These are phyloP conservation scores for Clavelina lepadiformis DNA, from an alignment of 23 tunicate genomes.

Conservation along the genomic window DNA sequence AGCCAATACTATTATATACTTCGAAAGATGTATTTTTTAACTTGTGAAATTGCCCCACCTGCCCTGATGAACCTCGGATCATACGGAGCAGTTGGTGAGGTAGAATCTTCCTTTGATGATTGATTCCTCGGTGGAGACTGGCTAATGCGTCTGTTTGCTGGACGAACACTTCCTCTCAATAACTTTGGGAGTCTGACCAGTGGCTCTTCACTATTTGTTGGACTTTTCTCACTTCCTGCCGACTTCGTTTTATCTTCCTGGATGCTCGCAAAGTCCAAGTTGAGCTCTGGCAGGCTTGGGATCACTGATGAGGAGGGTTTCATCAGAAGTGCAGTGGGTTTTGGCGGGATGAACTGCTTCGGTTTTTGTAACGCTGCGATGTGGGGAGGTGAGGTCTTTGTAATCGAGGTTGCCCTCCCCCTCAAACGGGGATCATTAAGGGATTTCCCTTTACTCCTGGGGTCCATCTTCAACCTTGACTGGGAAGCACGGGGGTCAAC, in stretches of 20 bases:
- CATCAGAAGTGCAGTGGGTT: conserved; percentile 63
- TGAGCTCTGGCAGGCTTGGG: conserved; percentile 79
- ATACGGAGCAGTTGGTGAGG: conserved; percentile 74
- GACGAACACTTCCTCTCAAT: conserved; percentile 16
- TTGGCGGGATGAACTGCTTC: conserved; percentile 40
- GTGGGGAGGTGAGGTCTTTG: conserved; percentile 23
- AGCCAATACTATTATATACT: background rate
- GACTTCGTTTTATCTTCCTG: conserved; percentile 12
- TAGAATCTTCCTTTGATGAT: conserved; percentile 14
- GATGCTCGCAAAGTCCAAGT: conserved; percentile 52
- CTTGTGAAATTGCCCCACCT: conserved; percentile 25
- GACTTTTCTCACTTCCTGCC: background rate
- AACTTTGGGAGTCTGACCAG: conserved; percentile 43
- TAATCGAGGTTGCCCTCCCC: conserved; percentile 18
- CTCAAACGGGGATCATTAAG: conserved; percentile 78
- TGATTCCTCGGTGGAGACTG: background rate
- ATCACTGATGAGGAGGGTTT: conserved; percentile 64
- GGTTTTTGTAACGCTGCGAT: conserved; percentile 3
- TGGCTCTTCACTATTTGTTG: conserved; percentile 11
- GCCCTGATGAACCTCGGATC: conserved; percentile 79
- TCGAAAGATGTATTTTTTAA: background rate
- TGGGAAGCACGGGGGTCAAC: conserved; percentile 45
- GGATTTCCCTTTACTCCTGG: conserved; percentile 43
- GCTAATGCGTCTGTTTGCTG: background rate
- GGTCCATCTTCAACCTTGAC: conserved; percentile 15